Evolutionary conservation across 53 echinoderm and acorn worm genomes (phyloP).

Genomic region (Pentamera pediparva): DNA sequence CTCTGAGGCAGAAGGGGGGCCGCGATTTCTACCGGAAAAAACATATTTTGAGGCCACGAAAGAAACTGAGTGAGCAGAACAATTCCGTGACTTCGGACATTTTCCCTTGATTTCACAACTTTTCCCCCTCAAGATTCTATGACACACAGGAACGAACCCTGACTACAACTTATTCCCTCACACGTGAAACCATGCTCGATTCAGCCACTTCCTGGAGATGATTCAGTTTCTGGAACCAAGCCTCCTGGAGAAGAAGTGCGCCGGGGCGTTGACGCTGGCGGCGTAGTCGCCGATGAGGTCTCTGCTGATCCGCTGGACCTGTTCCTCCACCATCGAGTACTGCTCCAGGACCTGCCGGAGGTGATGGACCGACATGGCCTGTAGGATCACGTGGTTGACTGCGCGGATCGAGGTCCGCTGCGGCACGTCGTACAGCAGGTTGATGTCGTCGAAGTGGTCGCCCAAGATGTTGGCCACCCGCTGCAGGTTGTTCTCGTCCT

Average conservation of each 20-base stretch:
- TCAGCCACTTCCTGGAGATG: too few species aligned
- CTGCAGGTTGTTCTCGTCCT: conserved; percentile 80
- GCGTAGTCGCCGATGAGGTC: conserved; percentile 86
- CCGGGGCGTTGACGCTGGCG: conserved; percentile 67
- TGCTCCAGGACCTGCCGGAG: conserved; percentile 82
- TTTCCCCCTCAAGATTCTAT: too few species aligned
- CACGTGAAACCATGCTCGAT: too few species aligned
- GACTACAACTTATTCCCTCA: too few species aligned
- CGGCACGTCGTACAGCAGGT: conserved; percentile 89
- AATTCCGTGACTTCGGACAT: too few species aligned
- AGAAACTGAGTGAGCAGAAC: too few species aligned
- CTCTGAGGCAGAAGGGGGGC: too few species aligned
- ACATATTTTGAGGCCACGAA: too few species aligned
- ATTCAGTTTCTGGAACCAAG: too few species aligned
- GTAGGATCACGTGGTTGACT: conserved; percentile 82
- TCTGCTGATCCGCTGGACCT: conserved; percentile 70
- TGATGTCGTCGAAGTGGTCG: conserved; percentile 97
- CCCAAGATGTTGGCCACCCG: conserved; percentile 64
- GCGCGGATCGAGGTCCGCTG: conserved; percentile 83
- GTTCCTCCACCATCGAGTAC: conserved; percentile 79
- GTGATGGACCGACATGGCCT: conserved; percentile 73
- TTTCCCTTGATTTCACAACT: too few species aligned
- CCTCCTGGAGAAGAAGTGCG: conserved; percentile 73
- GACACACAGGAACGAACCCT: too few species aligned
- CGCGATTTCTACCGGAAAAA: too few species aligned